Evolutionary conservation across 2,113 vertebrate genomes (phyloP).

Genomic region (Nesogale talazaci): DNA sequence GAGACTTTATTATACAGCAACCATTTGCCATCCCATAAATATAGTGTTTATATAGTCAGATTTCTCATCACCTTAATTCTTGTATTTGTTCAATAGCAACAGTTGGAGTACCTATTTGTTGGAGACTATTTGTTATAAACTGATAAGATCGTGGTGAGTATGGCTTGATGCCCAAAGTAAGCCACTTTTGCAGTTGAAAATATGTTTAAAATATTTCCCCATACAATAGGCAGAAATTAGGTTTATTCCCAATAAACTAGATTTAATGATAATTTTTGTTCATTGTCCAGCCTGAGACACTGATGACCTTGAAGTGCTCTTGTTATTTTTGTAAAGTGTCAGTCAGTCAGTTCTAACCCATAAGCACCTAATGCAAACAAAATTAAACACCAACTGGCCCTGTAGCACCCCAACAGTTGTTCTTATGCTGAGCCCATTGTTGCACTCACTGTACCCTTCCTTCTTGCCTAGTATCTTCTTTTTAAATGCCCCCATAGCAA

Average conservation of each 20-base stretch:
- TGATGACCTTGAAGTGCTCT: not conserved
- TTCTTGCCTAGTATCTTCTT: too few species aligned
- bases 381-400: too few species aligned
- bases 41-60: too few species aligned
- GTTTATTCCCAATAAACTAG: not conserved
- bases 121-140: not conserved
- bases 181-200: not conserved
- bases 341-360: too few species aligned
- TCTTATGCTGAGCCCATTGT: too few species aligned
- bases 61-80: too few species aligned
- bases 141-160: not conserved
- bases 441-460: too few species aligned
- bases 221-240: not conserved
- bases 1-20: not conserved
- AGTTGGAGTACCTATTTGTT: not conserved
- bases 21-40: not conserved
- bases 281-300: not conserved
- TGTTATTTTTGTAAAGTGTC: too few species aligned
- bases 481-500: too few species aligned
- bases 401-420: too few species aligned
- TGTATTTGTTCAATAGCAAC: not conserved
- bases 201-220: not conserved
- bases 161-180: not conserved
- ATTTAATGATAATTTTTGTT: not conserved
- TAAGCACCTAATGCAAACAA: too few species aligned